Percentiles rank a stretch among this genome's conserved stretches.
Evolutionary conservation across 92 coral and sea anemone genomes (phyloP).

Genomic region (Phenganax stokvisi): DNA sequence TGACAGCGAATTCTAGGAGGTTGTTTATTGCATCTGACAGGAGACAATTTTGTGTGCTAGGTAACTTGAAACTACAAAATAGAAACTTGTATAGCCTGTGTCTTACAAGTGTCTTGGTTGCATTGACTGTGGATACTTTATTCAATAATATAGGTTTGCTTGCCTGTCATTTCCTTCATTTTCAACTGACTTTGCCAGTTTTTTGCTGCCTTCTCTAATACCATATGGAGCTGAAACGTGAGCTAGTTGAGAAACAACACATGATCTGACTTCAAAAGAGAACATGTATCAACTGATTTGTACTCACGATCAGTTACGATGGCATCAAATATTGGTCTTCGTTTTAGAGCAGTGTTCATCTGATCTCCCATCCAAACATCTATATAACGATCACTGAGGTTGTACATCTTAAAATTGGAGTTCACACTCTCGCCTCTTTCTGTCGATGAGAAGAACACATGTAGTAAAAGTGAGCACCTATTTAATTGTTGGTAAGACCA

Average conservation of each 20-base stretch:
- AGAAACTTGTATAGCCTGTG: not conserved
- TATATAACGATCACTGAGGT: slow-evolving; percentile 59
- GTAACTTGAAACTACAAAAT: slow-evolving; percentile 29
- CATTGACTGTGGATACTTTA: not conserved
- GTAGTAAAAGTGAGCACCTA: not conserved
- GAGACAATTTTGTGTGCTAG: slow-evolving; percentile 69
- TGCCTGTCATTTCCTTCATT: slow-evolving; percentile 11
- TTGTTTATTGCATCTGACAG: slow-evolving; percentile 71
- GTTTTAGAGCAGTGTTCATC: slow-evolving; percentile 65
- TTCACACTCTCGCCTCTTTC: slow-evolving; percentile 72
- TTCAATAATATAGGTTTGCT: not conserved
- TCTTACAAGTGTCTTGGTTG: not conserved
- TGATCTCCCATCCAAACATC: slow-evolving; percentile 84
- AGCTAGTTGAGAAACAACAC: not conserved
- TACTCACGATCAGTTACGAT: slow-evolving; percentile 96
- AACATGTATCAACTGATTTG: not conserved
- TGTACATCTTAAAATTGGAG: slow-evolving; percentile 73
- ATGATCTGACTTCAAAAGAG: not conserved
- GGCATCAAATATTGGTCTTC: slow-evolving; percentile 78
- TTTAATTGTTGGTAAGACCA: not conserved
- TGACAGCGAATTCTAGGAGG: slow-evolving; percentile 73
- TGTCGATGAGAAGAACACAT: not conserved
- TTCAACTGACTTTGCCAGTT: slow-evolving; percentile 37
- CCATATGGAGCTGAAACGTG: slow-evolving; percentile 79
- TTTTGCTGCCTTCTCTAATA: slow-evolving; percentile 91